These are phyloP conservation scores for Phalacrocorax pelagicus DNA, from an alignment of 2,113 vertebrate species.

Conservation along the genomic window DNA sequence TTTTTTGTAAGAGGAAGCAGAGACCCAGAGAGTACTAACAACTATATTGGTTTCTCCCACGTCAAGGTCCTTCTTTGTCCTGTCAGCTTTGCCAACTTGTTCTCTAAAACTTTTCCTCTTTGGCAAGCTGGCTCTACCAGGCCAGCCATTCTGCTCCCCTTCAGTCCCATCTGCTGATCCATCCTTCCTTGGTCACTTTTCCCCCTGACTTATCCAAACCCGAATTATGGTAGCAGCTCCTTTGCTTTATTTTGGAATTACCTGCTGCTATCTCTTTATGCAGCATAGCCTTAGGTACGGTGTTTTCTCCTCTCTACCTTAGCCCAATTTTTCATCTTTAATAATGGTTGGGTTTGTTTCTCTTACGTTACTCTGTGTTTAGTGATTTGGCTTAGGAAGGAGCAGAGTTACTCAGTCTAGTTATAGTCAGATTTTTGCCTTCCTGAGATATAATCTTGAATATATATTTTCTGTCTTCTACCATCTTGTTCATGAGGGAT, in stretches of 20 bases:
- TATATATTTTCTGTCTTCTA: not conserved
- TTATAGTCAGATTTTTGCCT: not conserved
- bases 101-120: not conserved
- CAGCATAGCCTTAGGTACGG: rapidly evolving
- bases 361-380: not conserved
- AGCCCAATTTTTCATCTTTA: not conserved
- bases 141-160: rapidly evolving
- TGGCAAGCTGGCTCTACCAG: not conserved
- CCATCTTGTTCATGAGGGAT: not conserved
- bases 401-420: not conserved
- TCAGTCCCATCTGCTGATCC: rapidly evolving
- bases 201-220: not conserved
- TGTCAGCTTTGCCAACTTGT: not conserved
- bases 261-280: not conserved
- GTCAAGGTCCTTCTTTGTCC: not conserved
- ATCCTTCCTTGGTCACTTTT: rapidly evolving
- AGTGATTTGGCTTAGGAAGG: not conserved
- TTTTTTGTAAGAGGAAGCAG: not conserved
- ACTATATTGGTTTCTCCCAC: not conserved
- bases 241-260: not conserved
- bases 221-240: not conserved
- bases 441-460: not conserved
- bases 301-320: not conserved
- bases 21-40: not conserved
- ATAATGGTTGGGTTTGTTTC: not conserved